A percentile compares a stretch with the other conserved stretches of the same genome.
Conservation (phyloP, 2,797 vertebrate genomes). For the Varecia variegata region DNA sequence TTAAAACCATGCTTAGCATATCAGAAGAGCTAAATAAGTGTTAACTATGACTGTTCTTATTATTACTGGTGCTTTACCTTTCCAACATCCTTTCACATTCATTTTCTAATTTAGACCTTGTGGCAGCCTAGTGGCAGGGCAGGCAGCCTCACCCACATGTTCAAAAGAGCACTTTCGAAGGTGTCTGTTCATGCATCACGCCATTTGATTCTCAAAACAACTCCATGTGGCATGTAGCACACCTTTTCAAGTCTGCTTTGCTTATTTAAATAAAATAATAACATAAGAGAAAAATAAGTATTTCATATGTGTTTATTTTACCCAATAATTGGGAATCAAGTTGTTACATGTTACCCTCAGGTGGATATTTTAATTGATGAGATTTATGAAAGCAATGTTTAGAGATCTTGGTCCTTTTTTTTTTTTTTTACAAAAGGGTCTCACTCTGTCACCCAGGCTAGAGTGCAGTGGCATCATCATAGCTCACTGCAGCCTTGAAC, state of each 20-base stretch:
- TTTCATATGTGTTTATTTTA: not conserved
- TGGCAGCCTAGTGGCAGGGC: not conserved
- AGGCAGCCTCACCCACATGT: not conserved
- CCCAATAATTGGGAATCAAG: not conserved
- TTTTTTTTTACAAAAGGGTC: no score
- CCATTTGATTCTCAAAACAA: not conserved
- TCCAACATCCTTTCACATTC: not conserved
- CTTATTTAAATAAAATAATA: slow-evolving; percentile 24
- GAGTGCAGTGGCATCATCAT: not conserved
- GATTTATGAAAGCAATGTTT: not conserved
- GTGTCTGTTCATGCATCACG: not conserved
- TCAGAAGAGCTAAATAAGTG: not conserved
- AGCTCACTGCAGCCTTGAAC: not conserved
- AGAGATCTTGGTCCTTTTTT: not conserved
- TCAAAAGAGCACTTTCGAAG: not conserved
- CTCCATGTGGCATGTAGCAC: not conserved
- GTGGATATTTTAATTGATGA: not conserved
- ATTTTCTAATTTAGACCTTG: not conserved
- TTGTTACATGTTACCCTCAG: not conserved
- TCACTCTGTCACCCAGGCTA: not conserved
- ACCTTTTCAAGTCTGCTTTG: not conserved
- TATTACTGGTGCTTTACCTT: not conserved
- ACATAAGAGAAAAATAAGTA: not conserved
- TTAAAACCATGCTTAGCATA: not conserved
- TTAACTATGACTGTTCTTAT: not conserved